phyloP scores from a whole-genome alignment of 92 coral and sea anemone species.

The Desmophyllum pertusum region DNA sequence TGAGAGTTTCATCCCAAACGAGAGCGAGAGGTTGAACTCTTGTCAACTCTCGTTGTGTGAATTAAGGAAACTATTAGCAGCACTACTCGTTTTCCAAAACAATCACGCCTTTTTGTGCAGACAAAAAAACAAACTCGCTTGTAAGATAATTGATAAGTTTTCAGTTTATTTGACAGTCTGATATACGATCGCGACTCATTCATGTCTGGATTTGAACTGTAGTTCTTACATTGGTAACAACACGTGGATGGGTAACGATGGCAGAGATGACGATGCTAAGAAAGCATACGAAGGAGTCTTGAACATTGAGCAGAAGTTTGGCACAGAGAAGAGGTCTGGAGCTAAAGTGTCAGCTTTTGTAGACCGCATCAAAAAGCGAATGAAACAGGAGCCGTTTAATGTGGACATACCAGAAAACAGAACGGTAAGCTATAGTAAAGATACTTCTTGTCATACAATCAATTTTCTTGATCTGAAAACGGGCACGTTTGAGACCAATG shows the following conservation, averaged over 20 bases:
- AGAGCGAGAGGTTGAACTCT: too few species aligned
- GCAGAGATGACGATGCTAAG: slow-evolving; percentile 76
- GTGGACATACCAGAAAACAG: slow-evolving; percentile 67
- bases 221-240: slow-evolving; percentile 83
- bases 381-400: slow-evolving; percentile 72
- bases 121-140: not conserved
- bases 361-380: slow-evolving; percentile 67
- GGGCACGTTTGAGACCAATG: not conserved
- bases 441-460: not conserved
- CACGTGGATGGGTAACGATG: slow-evolving; percentile 82
- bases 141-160: not conserved
- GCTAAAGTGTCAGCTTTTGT: slow-evolving; percentile 70
- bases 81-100: too few species aligned
- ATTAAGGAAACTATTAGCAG: too few species aligned
- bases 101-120: not conserved
- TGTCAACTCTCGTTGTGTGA: too few species aligned
- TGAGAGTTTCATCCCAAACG: too few species aligned
- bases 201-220: not conserved
- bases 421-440: slow-evolving; percentile 36
- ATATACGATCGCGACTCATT: too few species aligned
- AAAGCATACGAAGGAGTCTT: slow-evolving; percentile 79
- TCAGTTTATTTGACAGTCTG: not conserved
- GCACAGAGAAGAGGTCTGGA: slow-evolving; percentile 72
- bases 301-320: slow-evolving; percentile 84
- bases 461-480: not conserved